phyloP scores from a whole-genome alignment of 2,797 vertebrate species.

The Clamator glandarius region DNA sequence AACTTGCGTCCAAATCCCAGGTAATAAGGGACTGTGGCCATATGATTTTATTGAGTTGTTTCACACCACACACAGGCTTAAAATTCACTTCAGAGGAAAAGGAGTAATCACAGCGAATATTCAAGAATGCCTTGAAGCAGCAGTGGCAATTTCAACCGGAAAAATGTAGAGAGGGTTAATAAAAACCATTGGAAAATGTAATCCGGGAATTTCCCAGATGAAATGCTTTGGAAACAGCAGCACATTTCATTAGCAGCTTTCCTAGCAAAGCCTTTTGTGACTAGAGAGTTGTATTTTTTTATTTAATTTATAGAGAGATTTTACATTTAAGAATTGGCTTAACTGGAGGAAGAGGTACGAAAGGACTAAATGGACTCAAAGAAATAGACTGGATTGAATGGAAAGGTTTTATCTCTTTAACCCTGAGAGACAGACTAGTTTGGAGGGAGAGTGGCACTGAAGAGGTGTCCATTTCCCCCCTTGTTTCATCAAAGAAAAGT shows the following conservation, averaged over 20 bases:
- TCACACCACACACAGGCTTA: background rate
- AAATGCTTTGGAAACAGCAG: background rate
- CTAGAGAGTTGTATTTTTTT: background rate
- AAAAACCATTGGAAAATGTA: background rate
- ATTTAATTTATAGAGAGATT: background rate
- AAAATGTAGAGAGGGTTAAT: background rate
- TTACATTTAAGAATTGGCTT: background rate
- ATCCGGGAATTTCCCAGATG: slow-evolving; percentile 4
- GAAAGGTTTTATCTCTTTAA: background rate
- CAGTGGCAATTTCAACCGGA: background rate
- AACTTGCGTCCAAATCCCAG: background rate
- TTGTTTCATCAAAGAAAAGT: background rate
- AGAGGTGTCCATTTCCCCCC: background rate
- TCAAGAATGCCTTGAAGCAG: background rate
- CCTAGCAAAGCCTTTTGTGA: background rate
- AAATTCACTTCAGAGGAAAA: background rate
- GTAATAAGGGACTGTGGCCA: background rate
- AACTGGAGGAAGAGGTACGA: background rate
- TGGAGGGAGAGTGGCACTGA: background rate
- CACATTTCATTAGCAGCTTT: background rate
- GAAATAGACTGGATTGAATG: background rate
- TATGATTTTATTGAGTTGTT: background rate
- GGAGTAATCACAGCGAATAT: background rate
- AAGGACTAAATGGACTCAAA: background rate
- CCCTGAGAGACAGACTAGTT: background rate